Evolutionary conservation across 2,797 vertebrate species (phyloP).

Genomic region (Lates japonicus): DNA sequence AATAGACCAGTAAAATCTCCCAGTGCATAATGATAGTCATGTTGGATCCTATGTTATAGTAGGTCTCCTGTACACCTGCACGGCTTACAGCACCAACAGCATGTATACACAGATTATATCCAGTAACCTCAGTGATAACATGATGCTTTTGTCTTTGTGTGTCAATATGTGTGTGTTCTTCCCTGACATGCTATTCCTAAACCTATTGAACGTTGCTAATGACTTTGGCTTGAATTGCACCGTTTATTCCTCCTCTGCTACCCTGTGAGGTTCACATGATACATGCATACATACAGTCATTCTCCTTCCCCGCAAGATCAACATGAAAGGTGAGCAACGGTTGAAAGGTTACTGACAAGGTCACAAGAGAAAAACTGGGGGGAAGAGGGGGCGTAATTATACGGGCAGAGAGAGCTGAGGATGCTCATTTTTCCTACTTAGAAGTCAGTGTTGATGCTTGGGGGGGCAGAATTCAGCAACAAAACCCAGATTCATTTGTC

Average conservation of each 20-base stretch:
- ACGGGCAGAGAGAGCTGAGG: constrained; percentile 4
- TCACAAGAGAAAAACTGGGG: constrained; percentile 38
- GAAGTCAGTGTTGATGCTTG: constrained; percentile 16
- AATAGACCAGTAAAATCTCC: constrained; percentile 13
- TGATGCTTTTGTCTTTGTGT: constrained; percentile 35
- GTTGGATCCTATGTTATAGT: neutral
- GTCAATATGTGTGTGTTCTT: constrained; percentile 41
- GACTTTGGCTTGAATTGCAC: constrained; percentile 72
- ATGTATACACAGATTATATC: constrained; percentile 17
- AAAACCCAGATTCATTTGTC: constrained; percentile 23
- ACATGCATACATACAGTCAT: neutral
- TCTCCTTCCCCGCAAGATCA: constrained; percentile 42
- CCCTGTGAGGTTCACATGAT: constrained; percentile 56
- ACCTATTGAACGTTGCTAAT: constrained; percentile 69
- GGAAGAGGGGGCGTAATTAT: constrained; percentile 1
- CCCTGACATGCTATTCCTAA: constrained; percentile 33
- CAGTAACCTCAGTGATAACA: constrained; percentile 42
- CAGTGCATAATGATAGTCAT: neutral
- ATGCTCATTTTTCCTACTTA: constrained; percentile 19
- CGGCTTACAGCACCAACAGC: neutral
- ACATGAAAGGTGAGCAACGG: constrained; percentile 41
- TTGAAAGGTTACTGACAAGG: constrained; percentile 64
- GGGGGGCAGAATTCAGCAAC: constrained; percentile 16
- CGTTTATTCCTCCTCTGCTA: constrained; percentile 48
- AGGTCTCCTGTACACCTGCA: neutral